Base-by-base conservation (phyloP, 2,113 vertebrate genomes). In the Chitala chitala region DNA sequence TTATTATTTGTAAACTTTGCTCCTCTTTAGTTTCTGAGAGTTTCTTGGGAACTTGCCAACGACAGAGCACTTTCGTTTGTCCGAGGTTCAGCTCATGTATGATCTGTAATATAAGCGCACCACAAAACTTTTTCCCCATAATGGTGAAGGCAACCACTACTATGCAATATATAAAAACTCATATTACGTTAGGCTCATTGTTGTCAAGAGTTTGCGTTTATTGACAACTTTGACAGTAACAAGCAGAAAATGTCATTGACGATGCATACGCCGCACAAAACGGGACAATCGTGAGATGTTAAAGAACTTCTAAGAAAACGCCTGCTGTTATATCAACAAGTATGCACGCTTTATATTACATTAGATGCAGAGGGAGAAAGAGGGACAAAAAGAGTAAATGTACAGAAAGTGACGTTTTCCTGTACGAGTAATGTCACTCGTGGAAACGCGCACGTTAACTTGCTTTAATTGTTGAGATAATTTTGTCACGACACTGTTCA, bases 61-160 rank as follows among this genome's bases (percentile, higher is more conserved):
- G 64, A 68, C 64, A 46, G 36, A 6, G 38, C 54, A 53, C 69
- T 38, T 50, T 69, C 66, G 70, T 38, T 68, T 46, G 38, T 46
- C 44, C 36, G 9, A 68, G 13, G 40, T 10, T 15, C 69, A 36
- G 69, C 51, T 54, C 46, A 51, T 7, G 58, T 64, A 51, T 73
- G 44, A 38, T 33, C 58, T 38, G 17, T 73, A 73, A 73, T 64
- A 73, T 64, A 63, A 12, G 72, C 72, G 71, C 71, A 70, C 24
- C 3, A 33, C 48, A 48, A 70, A 61, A 29, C 12, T 12, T 12
- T 12, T 12, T 12, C 44, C 12, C 44, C 44, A 5, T 6, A 12
- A 46, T 36, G 31, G 3, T 1, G 3, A 36, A 63, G 38, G 38
- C 59, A 38, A 38, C 38, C 59, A 38, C 31, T 20, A 10, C 59